Percentiles rank a stretch among this genome's conserved stretches.
Evolutionary conservation across 2,888 invertebrate genomes (phyloP).

Genomic region (Rhagophthalmus giganteus): DNA sequence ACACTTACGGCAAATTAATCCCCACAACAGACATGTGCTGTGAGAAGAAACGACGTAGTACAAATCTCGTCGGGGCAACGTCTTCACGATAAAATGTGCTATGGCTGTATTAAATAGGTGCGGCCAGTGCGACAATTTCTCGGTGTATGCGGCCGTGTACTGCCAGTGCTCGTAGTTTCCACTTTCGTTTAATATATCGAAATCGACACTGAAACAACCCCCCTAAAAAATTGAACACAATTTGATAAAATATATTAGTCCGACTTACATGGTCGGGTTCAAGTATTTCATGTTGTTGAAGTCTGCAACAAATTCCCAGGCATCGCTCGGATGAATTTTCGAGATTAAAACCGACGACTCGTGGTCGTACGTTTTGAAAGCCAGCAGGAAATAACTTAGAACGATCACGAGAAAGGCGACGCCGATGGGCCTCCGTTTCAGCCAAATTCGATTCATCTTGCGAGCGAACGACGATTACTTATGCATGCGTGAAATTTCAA

Average conservation of each 20-base stretch:
- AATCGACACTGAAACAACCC: conserved; percentile 63
- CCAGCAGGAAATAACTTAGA: conserved; percentile 43
- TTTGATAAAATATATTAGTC: not conserved
- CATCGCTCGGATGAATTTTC: conserved; percentile 61
- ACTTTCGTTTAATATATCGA: conserved; percentile 65
- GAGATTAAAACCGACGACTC: conserved; percentile 58
- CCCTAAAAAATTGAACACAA: conserved; percentile 9
- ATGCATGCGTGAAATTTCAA: too few species aligned
- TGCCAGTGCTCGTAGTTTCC: conserved; percentile 72
- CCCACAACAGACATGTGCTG: conserved; percentile 64
- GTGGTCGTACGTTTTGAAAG: conserved; percentile 52
- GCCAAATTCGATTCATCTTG: not conserved
- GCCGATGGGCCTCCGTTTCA: not conserved
- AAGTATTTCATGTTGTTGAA: conserved; percentile 71
- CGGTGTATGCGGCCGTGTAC: conserved; percentile 67
- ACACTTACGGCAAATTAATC: conserved; percentile 66
- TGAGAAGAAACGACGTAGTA: conserved; percentile 66
- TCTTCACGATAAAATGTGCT: conserved; percentile 63
- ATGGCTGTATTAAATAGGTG: conserved; percentile 61
- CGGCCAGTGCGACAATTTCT: conserved; percentile 67
- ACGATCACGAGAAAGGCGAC: not conserved
- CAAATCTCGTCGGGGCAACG: conserved; percentile 52
- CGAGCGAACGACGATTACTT: too few species aligned
- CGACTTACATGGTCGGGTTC: conserved; percentile 73
- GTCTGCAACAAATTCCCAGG: conserved; percentile 77